phyloP scores from a whole-genome alignment of 2,113 vertebrate species.

The Corvus cornix region DNA sequence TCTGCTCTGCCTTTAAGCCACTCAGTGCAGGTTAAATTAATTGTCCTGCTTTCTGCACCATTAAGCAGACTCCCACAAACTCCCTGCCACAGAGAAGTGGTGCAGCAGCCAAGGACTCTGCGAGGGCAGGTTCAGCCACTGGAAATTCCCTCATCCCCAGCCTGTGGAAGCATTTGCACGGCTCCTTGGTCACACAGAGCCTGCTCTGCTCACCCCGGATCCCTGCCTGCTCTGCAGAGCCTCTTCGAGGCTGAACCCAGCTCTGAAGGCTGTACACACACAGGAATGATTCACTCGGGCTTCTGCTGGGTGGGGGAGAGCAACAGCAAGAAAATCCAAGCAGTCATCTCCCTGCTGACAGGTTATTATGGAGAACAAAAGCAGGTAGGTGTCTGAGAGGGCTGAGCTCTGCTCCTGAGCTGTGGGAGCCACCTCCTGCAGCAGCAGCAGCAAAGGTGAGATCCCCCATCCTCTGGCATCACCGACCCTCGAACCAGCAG shows the following conservation, averaged over 20 bases:
- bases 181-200: neutral
- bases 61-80: neutral
- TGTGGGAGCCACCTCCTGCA: neutral
- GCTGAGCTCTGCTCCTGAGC: neutral
- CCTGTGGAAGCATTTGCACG: fast-evolving
- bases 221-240: neutral
- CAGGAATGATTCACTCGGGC: neutral
- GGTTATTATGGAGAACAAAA: neutral
- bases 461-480: neutral
- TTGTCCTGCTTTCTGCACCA: neutral
- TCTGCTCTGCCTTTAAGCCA: neutral
- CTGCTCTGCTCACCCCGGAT: neutral
- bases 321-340: neutral
- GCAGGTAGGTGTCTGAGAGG: neutral
- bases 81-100: neutral
- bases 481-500: neutral
- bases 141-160: neutral
- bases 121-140: neutral
- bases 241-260: neutral
- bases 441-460: neutral
- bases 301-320: neutral
- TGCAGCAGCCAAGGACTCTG: neutral
- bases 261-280: neutral
- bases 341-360: neutral
- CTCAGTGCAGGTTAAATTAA: neutral